Base-by-base conservation (phyloP, 2,888 invertebrate genomes). In the Conistra vaccinii region DNA sequence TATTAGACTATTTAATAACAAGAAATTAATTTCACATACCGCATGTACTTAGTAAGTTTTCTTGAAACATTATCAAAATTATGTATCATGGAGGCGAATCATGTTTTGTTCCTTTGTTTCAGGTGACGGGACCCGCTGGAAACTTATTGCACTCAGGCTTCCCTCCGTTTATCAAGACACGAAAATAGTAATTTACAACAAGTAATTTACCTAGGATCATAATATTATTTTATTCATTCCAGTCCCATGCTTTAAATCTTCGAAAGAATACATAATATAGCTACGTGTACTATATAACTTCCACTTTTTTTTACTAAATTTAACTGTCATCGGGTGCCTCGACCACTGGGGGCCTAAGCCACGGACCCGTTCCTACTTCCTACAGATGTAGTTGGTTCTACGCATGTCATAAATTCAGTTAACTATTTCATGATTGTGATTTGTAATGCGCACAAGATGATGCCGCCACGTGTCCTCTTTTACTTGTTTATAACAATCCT, bases 381-480 rank as follows among this genome's bases (percentile, higher is more conserved):
- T n/a, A 45, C n/a, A 20, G 32, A 45, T 67, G 45, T 2, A n/a
- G 17, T 68, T 61, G 14, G 55, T 26, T 45, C 14, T 26, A 67
- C 12, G 7, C 29, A 29, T 63, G 26, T 45, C 32, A 9, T 55
- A 71, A 53, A 42, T 42, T 14, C 29, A 26, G 55, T 26, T 55
- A 9, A 53, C 12, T 1, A 53, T 69, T 29, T 12, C 12, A 32
- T 14, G 5, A 32, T 57, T 4, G 20, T 73, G 20, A 58, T 48
- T 73, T 58, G 17, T 39, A 60, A 39, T 73, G 20, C 39, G 29
- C 26, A 58, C 57, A 26, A 58, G 32, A 48, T 20, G 9, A 39
- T 23, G 29, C 51, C 26, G 48, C 57, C 48, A 77, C 57, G 53
- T 79, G 32, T 70, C 61, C 14, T 51, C 26, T 32, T 32, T 32